phyloP scores from a whole-genome alignment of 2,888 invertebrate genomes.

The Terebella lapidaria region DNA sequence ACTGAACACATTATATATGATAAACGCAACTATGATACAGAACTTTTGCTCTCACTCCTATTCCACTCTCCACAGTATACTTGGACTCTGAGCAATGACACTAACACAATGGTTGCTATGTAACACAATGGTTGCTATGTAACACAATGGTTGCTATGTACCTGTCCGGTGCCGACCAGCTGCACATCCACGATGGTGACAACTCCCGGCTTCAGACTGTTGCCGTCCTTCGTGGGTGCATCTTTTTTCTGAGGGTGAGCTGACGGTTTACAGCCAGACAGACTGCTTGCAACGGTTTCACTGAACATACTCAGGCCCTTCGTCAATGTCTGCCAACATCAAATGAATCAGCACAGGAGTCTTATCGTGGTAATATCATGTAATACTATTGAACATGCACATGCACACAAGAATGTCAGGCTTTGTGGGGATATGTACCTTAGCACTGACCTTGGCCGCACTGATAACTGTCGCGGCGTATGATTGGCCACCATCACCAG shows the following conservation, averaged over 20 bases:
- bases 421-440: background rate
- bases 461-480: constrained; percentile 86
- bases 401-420: background rate
- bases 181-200: constrained; percentile 75
- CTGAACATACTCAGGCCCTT: constrained; percentile 79
- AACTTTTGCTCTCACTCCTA: too few species aligned
- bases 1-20: too few species aligned
- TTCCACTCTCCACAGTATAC: too few species aligned
- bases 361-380: too few species aligned
- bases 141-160: too few species aligned
- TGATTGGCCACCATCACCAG: constrained; percentile 69
- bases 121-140: too few species aligned
- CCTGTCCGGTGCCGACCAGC: constrained; percentile 14
- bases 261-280: constrained; percentile 65
- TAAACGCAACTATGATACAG: too few species aligned
- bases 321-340: constrained; percentile 69
- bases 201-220: constrained; percentile 66
- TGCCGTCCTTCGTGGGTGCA: constrained; percentile 13
- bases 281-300: constrained; percentile 84
- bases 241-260: constrained; percentile 36
- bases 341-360: too few species aligned
- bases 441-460: constrained; percentile 69
- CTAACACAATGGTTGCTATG: too few species aligned
- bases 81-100: too few species aligned
- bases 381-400: too few species aligned